These are phyloP conservation scores for Eledone cirrhosa DNA, from an alignment of 2,888 invertebrate genomes.

Conservation along the genomic window DNA sequence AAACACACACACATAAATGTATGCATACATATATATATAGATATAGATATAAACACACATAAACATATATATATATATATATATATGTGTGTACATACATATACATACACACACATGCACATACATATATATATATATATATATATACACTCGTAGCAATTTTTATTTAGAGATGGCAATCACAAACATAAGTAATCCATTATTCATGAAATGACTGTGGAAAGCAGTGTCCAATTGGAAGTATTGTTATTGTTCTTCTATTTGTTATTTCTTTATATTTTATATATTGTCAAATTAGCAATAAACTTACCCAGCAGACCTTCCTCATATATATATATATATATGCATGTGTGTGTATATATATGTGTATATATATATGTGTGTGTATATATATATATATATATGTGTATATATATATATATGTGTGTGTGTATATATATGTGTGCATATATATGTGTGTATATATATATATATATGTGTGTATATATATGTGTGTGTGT, in stretches of 20 bases:
- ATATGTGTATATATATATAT: background rate
- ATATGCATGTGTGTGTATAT: background rate
- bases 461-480: constrained; percentile 30
- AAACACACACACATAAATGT: too few species aligned
- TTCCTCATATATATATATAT: background rate
- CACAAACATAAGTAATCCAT: background rate
- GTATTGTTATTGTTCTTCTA: too few species aligned
- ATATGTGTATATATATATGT: background rate
- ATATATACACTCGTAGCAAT: too few species aligned
- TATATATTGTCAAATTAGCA: background rate
- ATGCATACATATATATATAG: too few species aligned
- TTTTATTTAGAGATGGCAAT: background rate
- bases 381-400: background rate
- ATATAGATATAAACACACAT: too few species aligned
- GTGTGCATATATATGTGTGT: constrained; percentile 26
- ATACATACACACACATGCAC: too few species aligned
- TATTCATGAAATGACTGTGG: background rate
- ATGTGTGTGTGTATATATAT: background rate
- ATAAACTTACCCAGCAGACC: background rate
- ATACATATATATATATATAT: too few species aligned
- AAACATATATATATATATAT: too few species aligned
- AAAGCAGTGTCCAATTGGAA: background rate
- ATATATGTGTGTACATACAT: too few species aligned
- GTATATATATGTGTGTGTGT: constrained; percentile 25
- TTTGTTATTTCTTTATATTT: background rate